A percentile compares a stretch with the other conserved stretches of the same genome.
Conservation (phyloP, 2,888 invertebrate species). For the Mythimna albipuncta region DNA sequence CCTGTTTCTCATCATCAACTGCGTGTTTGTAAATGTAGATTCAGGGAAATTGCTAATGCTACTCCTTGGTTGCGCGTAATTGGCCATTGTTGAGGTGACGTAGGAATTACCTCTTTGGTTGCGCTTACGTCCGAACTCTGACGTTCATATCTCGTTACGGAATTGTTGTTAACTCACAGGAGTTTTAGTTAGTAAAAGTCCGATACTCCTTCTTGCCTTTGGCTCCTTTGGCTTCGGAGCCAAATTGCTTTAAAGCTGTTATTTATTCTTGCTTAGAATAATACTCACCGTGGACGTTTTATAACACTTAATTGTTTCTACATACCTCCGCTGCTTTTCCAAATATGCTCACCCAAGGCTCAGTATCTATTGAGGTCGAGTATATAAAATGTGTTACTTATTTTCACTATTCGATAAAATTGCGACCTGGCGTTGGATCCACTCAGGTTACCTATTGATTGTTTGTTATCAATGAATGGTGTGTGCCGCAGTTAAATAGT, state of each 20-base stretch:
- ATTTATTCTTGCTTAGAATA: background rate
- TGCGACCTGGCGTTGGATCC: constrained; percentile 20
- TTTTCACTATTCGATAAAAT: background rate
- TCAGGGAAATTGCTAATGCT: constrained; percentile 9
- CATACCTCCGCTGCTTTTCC: background rate
- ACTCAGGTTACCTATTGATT: constrained; percentile 60
- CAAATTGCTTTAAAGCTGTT: background rate
- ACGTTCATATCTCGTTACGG: background rate
- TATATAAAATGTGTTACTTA: background rate
- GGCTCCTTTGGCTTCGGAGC: background rate
- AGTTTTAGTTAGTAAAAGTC: too few relatives aligned
- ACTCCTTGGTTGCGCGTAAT: background rate
- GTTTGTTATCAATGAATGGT: constrained; percentile 53
- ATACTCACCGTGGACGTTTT: background rate
- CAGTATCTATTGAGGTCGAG: constrained; percentile 7
- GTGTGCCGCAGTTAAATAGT: constrained; percentile 4
- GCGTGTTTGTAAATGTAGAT: constrained; percentile 15
- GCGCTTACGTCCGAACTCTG: background rate
- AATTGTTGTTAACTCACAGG: too few relatives aligned
- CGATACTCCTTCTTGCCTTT: too few relatives aligned
- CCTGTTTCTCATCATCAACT: constrained; percentile 24
- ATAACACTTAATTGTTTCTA: constrained; percentile 2
- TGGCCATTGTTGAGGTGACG: background rate
- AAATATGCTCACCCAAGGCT: constrained; percentile 8
- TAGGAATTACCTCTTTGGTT: background rate